phyloP scores from a whole-genome alignment of 1,140 invertebrate genomes.

The Drosophila aff. region DNA sequence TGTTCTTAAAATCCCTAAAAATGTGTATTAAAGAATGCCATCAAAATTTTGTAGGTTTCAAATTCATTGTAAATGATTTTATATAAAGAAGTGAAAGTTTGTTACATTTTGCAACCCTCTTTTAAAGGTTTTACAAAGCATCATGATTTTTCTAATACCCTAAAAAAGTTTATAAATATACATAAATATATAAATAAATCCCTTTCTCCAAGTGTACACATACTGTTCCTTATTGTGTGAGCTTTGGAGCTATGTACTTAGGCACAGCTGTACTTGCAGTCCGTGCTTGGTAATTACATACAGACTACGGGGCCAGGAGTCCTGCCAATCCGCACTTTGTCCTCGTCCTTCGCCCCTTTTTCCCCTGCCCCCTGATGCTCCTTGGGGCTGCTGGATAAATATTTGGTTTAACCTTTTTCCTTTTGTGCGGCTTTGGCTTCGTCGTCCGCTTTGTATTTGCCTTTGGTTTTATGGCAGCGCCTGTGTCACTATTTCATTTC shows the following conservation, averaged over 20 bases:
- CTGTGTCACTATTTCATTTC: constrained; percentile 79
- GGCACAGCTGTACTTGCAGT: constrained; percentile 77
- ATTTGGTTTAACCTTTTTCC: constrained; percentile 79
- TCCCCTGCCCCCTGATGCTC: background rate
- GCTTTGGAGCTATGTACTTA: constrained; percentile 67
- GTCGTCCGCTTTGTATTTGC: constrained; percentile 71
- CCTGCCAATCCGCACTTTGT: constrained; percentile 5
- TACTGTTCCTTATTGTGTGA: constrained; percentile 33
- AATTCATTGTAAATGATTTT: no score
- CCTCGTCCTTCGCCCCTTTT: background rate
- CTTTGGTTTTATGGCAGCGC: constrained; percentile 76
- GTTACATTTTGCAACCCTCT: background rate
- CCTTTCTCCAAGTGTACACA: constrained; percentile 9
- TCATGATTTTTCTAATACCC: background rate
- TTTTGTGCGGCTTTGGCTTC: constrained; percentile 61
- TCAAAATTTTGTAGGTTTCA: no score
- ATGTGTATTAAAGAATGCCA: no score
- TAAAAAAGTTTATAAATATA: no score
- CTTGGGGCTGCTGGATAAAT: constrained; percentile 68
- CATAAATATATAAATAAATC: background rate
- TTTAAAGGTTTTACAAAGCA: background rate
- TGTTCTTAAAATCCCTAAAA: no score
- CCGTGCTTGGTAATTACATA: constrained; percentile 76
- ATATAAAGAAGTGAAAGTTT: background rate
- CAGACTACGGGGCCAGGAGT: constrained; percentile 53